Base-by-base conservation (phyloP, 2,888 invertebrate species). In the Notodonta ziczac region DNA sequence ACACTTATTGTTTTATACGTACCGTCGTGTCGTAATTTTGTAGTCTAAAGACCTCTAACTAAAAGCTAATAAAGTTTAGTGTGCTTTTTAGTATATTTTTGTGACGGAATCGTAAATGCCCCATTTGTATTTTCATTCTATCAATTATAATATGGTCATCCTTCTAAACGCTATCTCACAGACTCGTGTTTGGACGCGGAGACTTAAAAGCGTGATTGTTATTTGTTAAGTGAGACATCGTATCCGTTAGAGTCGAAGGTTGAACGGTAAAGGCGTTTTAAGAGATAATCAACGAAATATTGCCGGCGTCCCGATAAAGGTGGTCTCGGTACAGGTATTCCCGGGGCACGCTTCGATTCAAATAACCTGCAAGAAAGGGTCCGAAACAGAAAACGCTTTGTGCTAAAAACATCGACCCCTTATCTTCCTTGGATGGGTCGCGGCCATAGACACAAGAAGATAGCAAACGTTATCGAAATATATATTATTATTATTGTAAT, bases 401-500 rank as follows among this genome's bases (percentile, higher is more conserved):
- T 91, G 91, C 91, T 92, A 91, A 91, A 92, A 93, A 91, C 89
- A 90, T 93, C 91, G 91, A 90, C 91, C 90, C 85, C 89, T 90
- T 92, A 92, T 93, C 92, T 90, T 76, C 77, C 81, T 84, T 81
- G 88, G 86, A 91, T 89, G 89, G 89, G 87, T 87, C 82, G 82
- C 76, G 76, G 60, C 87, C 89, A 91, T 84, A 92, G 92, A 90
- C 82, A 73, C 62, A 84, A 72, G 83, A 88, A 88, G 67, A 74
- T 79, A 74, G 71, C 67, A 67, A 79, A 70, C 58, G 67, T 69
- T 71, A 67, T 60, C 42, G 65, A 62, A 62, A 71, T 73, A 73
- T 24, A 24, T 24, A 24, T 24, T 24, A 24, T 24, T 24, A 24
- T 24, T 24, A 24, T 24, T 24, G 24, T 2, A 24, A 24, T 24